phyloP scores from a whole-genome alignment of 2,888 invertebrate species.

The Heliconius cydno region DNA sequence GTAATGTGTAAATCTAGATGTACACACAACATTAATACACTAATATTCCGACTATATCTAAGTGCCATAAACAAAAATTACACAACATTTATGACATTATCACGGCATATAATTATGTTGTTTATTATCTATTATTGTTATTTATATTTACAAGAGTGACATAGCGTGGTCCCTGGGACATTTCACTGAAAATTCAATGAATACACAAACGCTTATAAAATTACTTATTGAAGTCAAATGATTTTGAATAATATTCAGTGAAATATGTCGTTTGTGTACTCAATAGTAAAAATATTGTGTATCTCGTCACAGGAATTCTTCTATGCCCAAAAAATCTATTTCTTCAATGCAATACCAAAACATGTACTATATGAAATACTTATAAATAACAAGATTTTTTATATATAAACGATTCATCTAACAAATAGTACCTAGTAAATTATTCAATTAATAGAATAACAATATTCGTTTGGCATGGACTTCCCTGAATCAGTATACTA shows the following conservation, averaged over 20 bases:
- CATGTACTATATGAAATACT: conserved; percentile 69
- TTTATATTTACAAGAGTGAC: conserved; percentile 70
- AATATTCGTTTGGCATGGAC: conserved; percentile 3
- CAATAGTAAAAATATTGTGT: conserved; percentile 35
- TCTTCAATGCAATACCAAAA: conserved; percentile 53
- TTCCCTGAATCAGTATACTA: conserved; percentile 1
- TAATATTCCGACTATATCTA: conserved; percentile 63
- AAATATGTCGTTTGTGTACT: conserved; percentile 47
- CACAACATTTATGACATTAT: conserved; percentile 55
- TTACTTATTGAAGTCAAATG: conserved; percentile 1
- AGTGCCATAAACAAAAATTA: conserved; percentile 67
- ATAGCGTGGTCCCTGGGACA: conserved; percentile 54
- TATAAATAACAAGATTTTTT: conserved; percentile 56
- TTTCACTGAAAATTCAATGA: conserved; percentile 40
- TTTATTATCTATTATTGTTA: conserved; percentile 59
- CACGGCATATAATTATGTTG: conserved; percentile 69
- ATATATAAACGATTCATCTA: conserved; percentile 1
- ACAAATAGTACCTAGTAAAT: conserved; percentile 19
- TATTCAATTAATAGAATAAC: conserved; percentile 17
- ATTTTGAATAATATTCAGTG: conserved; percentile 6
- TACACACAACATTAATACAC: conserved; percentile 69
- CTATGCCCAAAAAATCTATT: conserved; percentile 46
- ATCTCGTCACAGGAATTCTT: conserved; percentile 52
- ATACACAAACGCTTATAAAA: conserved; percentile 37
- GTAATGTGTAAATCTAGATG: conserved; percentile 46